These are phyloP conservation scores for Pteronura brasiliensis DNA, from an alignment of 2,113 vertebrate genomes.

Conservation along the genomic window DNA sequence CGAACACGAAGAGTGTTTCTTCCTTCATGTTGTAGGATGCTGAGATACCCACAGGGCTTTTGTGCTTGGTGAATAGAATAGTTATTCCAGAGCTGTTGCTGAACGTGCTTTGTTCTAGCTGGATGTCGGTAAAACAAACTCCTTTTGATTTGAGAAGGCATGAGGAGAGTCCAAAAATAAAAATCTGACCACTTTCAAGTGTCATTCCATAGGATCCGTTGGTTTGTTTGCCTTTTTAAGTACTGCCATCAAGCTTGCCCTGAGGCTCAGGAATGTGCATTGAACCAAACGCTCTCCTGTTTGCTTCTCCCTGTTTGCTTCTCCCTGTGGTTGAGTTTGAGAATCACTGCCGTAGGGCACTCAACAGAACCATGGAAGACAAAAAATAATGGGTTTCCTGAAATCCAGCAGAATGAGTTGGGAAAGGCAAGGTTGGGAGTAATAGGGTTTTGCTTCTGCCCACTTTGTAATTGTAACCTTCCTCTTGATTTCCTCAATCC, in stretches of 20 bases:
- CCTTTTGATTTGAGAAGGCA: neutral
- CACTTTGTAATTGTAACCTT: neutral
- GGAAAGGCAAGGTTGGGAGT: neutral
- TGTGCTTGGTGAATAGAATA: neutral
- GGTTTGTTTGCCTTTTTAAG: neutral
- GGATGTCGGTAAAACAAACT: neutral
- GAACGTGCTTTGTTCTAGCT: neutral
- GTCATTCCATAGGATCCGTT: neutral
- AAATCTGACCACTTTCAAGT: neutral
- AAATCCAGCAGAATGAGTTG: neutral
- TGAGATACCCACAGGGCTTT: neutral
- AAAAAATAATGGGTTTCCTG: neutral
- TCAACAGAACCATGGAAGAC: neutral
- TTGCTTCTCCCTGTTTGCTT: neutral
- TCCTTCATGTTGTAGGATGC: neutral
- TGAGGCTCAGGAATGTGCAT: neutral
- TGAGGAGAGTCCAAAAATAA: neutral
- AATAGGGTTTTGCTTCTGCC: neutral
- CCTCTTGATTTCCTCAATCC: neutral
- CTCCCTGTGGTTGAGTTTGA: neutral
- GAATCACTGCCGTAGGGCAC: neutral
- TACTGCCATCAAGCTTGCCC: neutral
- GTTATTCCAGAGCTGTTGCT: neutral
- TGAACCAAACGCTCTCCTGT: neutral
- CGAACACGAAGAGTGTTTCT: neutral